Percentiles rank a stretch among this genome's conserved stretches.
These are phyloP conservation scores for Psittacula derbiana DNA, from an alignment of 2,797 vertebrate genomes.

Conservation along the genomic window DNA sequence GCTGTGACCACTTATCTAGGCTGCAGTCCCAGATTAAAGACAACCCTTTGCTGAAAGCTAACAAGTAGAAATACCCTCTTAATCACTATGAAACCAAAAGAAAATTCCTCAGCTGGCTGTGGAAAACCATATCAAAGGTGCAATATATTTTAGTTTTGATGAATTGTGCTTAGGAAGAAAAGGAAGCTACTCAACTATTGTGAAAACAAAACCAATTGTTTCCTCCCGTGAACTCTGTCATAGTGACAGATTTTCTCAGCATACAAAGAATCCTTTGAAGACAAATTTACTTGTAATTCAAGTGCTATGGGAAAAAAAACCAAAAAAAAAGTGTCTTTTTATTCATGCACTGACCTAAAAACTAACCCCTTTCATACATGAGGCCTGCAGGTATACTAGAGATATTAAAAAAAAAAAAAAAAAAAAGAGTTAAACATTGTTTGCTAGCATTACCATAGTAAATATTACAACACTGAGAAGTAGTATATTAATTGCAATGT, in stretches of 20 bases:
- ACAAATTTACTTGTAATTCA: conserved; percentile 15
- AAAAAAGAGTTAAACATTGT: background rate
- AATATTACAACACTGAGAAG: background rate
- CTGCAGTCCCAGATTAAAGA: background rate
- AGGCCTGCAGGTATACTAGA: background rate
- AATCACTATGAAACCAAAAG: background rate
- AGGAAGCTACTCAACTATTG: background rate
- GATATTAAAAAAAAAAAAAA: no score
- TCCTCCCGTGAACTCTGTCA: background rate
- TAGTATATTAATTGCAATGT: background rate
- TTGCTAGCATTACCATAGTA: background rate
- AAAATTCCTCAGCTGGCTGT: background rate
- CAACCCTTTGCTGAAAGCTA: background rate
- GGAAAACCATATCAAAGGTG: background rate
- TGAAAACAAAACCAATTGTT: conserved; percentile 29
- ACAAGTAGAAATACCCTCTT: background rate
- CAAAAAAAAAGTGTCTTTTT: background rate
- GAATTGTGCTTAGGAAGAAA: background rate
- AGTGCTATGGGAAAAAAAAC: background rate
- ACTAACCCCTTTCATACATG: background rate
- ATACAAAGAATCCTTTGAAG: background rate
- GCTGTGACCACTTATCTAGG: background rate
- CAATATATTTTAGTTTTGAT: background rate
- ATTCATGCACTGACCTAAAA: background rate
- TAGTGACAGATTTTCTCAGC: conserved; percentile 3